A percentile compares a stretch with the other conserved stretches of the same genome.
phyloP scores from a whole-genome alignment of 2,888 invertebrate species.

The Zele albiditarsus region DNA sequence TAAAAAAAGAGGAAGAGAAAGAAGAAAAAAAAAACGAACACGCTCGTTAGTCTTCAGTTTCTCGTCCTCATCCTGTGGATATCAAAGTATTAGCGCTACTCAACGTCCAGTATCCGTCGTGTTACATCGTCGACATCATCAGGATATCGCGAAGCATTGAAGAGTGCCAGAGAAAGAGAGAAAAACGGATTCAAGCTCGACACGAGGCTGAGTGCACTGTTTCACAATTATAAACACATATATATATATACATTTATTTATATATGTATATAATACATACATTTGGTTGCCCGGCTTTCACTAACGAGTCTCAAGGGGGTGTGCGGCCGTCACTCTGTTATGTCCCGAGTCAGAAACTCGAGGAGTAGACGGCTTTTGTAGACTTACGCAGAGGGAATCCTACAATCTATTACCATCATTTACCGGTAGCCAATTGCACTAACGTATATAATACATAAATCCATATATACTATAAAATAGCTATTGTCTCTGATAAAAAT shows the following conservation, averaged over 20 bases:
- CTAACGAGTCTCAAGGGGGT: conserved; percentile 64
- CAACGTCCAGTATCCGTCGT: conserved; percentile 50
- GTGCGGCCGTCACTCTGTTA: conserved; percentile 43
- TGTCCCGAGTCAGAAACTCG: conserved; percentile 50
- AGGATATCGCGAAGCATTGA: conserved; percentile 15
- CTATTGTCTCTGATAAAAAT: background rate
- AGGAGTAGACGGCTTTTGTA: conserved; percentile 40
- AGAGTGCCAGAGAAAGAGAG: background rate
- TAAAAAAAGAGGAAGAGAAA: background rate
- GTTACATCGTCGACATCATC: conserved; percentile 51
- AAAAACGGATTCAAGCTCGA: background rate
- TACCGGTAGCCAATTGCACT: background rate
- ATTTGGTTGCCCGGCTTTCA: conserved; percentile 49
- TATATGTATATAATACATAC: background rate
- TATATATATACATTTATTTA: background rate
- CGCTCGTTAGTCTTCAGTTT: conserved; percentile 25
- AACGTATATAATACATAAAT: conserved; percentile 12
- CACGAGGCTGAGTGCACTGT: conserved; percentile 7
- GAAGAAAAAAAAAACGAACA: background rate
- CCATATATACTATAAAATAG: background rate
- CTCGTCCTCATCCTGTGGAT: conserved; percentile 33
- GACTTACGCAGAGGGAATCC: background rate
- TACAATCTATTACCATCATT: background rate
- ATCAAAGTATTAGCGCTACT: conserved; percentile 50
- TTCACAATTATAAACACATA: conserved; percentile 1